phyloP scores from a whole-genome alignment of 1,140 invertebrate species.

The Pseudobourletiella spinata region DNA sequence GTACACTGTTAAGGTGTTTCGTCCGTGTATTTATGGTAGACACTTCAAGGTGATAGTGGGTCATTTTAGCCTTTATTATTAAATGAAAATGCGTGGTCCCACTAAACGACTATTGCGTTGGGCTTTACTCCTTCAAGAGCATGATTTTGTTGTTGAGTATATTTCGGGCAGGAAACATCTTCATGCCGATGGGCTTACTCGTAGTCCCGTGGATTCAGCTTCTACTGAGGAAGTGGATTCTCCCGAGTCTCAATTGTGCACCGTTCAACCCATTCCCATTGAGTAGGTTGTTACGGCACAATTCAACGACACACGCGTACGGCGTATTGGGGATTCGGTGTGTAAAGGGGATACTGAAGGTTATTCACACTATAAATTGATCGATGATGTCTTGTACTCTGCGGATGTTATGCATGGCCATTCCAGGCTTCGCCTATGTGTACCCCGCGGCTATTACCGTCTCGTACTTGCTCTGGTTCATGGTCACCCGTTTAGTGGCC shows the following conservation, averaged over 20 bases:
- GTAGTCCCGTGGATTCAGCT: constrained; percentile 1
- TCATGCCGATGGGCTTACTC: neutral
- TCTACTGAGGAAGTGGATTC: neutral
- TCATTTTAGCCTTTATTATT: constrained; percentile 43
- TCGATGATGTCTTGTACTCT: constrained; percentile 7
- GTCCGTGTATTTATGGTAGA: constrained; percentile 37
- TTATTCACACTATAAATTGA: neutral
- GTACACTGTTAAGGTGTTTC: constrained; percentile 41
- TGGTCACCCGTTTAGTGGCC: neutral
- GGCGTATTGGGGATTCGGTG: no score
- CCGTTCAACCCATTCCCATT: neutral
- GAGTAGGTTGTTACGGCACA: neutral
- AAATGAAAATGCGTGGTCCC: constrained; percentile 35
- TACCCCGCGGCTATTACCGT: constrained; percentile 1
- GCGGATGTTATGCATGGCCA: neutral
- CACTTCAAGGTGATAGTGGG: constrained; percentile 46
- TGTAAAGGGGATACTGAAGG: no score
- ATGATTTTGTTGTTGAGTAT: constrained; percentile 31
- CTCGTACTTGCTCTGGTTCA: neutral
- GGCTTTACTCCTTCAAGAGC: constrained; percentile 27
- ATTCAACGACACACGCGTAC: no score
- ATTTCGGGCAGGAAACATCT: constrained; percentile 13
- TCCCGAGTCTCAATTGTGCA: neutral
- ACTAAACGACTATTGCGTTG: constrained; percentile 20
- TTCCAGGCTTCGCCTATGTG: neutral